phyloP scores from a whole-genome alignment of 2,113 vertebrate species.

The Girardinichthys multiradiatus region DNA sequence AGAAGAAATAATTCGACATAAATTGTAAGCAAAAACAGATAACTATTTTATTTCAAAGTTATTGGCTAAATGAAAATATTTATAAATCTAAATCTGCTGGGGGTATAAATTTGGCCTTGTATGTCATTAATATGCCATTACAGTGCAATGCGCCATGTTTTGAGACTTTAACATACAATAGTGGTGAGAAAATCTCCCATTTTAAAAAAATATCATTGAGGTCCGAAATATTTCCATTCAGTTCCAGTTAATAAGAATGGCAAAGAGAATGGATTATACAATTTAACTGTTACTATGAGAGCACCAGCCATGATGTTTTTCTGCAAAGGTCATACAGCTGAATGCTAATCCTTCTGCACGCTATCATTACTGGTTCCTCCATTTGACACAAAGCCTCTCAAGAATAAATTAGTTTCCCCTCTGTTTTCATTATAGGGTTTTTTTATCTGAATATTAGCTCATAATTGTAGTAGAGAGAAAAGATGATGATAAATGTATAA shows the following conservation, averaged over 20 bases:
- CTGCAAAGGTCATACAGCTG: constrained; percentile 68
- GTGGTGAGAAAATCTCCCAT: not conserved
- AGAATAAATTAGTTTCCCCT: not conserved
- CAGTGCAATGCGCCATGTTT: not conserved
- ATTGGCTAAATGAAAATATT: not conserved
- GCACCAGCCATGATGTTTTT: constrained; percentile 54
- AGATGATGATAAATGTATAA: not conserved
- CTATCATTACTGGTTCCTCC: constrained; percentile 17
- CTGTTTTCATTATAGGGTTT: not conserved
- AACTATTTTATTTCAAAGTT: not conserved
- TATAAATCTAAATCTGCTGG: not conserved
- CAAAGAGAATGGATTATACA: not conserved
- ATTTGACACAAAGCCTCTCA: constrained; percentile 12
- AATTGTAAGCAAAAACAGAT: too few species aligned
- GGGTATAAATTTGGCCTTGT: not conserved
- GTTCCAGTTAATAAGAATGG: not conserved
- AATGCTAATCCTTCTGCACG: constrained; percentile 54
- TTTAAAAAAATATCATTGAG: not conserved
- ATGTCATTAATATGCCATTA: not conserved
- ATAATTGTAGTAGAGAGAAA: not conserved
- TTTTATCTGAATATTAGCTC: not conserved
- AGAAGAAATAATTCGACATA: too few species aligned
- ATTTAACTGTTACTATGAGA: constrained; percentile 8
- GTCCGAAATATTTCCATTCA: not conserved
- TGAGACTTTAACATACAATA: not conserved